phyloP scores from a whole-genome alignment of 2,113 vertebrate species.

The Thomomys bottae region DNA sequence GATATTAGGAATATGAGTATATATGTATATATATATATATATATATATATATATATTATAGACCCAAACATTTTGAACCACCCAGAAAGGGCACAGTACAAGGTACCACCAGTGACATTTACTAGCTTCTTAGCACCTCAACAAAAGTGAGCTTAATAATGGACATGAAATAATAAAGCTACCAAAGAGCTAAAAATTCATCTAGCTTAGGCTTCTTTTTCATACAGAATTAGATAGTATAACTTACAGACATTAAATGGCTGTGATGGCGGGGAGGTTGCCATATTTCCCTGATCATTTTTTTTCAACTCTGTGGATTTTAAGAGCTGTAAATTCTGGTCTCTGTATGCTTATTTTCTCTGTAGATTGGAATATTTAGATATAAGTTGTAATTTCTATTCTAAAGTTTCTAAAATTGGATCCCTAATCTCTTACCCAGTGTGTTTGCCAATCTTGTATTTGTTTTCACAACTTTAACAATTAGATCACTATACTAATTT shows the following conservation, averaged over 20 bases:
- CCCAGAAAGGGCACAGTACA: conserved; percentile 45
- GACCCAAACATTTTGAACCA: conserved; percentile 62
- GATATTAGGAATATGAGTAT: conserved; percentile 49
- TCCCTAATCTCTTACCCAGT: neutral
- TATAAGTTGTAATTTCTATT: conserved; percentile 34
- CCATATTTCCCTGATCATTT: neutral
- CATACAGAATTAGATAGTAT: neutral
- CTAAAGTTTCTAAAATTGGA: conserved; percentile 39
- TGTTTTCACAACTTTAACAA: conserved; percentile 8
- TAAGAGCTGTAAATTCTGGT: neutral
- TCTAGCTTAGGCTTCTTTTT: conserved; percentile 34
- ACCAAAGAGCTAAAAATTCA: neutral
- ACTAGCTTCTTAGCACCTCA: neutral
- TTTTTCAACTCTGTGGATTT: conserved; percentile 27
- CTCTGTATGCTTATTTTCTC: neutral
- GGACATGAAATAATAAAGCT: conserved; percentile 42
- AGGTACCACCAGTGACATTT: conserved; percentile 23
- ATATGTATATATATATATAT: no score
- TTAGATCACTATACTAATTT: conserved; percentile 19
- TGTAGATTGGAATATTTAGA: neutral
- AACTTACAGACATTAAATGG: neutral
- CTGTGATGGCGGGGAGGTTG: neutral
- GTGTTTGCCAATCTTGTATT: neutral
- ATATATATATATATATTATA: conserved; percentile 5
- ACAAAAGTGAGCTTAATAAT: conserved; percentile 37